These are phyloP conservation scores for Drosophila setosimentum DNA, from an alignment of 2,888 invertebrate species.

Conservation along the genomic window DNA sequence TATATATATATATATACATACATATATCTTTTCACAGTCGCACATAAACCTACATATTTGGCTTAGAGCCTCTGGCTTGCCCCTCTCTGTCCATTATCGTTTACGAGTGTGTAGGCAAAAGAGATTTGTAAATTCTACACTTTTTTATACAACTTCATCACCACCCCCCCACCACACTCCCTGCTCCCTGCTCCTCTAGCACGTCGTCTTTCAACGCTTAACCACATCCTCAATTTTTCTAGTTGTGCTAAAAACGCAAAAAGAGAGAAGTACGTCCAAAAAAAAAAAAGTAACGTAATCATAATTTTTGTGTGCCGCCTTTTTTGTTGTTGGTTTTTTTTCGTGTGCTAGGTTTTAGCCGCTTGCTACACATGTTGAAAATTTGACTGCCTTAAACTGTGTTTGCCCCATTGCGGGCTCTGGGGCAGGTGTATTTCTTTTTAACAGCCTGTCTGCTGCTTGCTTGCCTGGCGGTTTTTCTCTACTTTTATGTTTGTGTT, in stretches of 20 bases:
- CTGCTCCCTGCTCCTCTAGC: background rate
- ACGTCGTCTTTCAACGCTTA: slow-evolving; percentile 32
- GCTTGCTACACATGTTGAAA: slow-evolving; percentile 65
- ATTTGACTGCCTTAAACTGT: slow-evolving; percentile 51
- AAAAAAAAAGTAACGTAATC: slow-evolving; percentile 42
- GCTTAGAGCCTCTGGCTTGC: slow-evolving; percentile 13
- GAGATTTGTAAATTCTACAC: slow-evolving; percentile 65
- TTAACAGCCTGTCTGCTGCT: slow-evolving; percentile 36
- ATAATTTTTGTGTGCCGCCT: slow-evolving; percentile 60
- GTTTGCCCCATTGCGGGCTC: slow-evolving; percentile 48
- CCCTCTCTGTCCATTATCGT: slow-evolving; percentile 23
- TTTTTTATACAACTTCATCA: slow-evolving; percentile 18
- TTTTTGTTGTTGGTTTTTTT: slow-evolving; percentile 22
- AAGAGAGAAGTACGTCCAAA: background rate
- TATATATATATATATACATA: background rate
- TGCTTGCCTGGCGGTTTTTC: slow-evolving; percentile 33
- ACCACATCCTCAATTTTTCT: slow-evolving; percentile 78
- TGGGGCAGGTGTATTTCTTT: slow-evolving; percentile 65
- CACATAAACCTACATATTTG: slow-evolving; percentile 58
- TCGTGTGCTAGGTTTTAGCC: slow-evolving; percentile 25
- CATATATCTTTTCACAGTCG: background rate
- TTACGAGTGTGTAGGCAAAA: slow-evolving; percentile 61
- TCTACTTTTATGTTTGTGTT: slow-evolving; percentile 17
- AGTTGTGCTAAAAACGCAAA: slow-evolving; percentile 59
- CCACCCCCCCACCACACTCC: background rate